These are phyloP conservation scores for Euplexia lucipara DNA, from an alignment of 2,888 invertebrate genomes.

Conservation along the genomic window DNA sequence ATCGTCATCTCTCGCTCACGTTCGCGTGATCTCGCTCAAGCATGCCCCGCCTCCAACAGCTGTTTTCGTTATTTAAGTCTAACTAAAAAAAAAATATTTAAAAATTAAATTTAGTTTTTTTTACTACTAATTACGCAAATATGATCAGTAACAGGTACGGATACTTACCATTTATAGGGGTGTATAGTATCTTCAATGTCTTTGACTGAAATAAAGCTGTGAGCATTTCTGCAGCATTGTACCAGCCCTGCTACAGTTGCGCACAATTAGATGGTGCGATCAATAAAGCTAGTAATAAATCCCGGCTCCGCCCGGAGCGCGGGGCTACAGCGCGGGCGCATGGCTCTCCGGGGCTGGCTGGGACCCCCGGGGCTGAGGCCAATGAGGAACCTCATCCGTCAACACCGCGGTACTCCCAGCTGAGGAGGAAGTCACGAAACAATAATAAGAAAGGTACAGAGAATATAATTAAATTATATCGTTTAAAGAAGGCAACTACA, in stretches of 20 bases:
- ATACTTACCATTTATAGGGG: too few species aligned
- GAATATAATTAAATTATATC: slow-evolving; percentile 29
- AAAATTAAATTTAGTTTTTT: too few species aligned
- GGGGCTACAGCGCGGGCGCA: not conserved
- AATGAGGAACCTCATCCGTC: slow-evolving; percentile 48
- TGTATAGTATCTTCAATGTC: too few species aligned
- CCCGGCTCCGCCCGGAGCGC: slow-evolving; percentile 9
- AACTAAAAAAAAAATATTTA: too few species aligned
- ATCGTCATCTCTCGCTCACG: too few species aligned
- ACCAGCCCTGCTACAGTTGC: slow-evolving; percentile 39
- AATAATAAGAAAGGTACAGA: slow-evolving; percentile 17
- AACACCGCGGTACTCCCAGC: slow-evolving; percentile 18
- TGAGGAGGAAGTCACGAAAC: slow-evolving; percentile 47
- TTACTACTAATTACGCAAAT: too few species aligned
- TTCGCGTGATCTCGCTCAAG: too few species aligned
- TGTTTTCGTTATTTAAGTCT: too few species aligned
- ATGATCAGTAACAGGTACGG: too few species aligned
- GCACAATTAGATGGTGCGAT: slow-evolving; percentile 56
- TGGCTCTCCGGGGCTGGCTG: slow-evolving; percentile 9
- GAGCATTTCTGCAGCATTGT: not conserved
- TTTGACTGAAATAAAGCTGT: not conserved
- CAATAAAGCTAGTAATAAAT: slow-evolving; percentile 58
- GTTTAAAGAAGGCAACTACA: not conserved
- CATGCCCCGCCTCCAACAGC: too few species aligned
- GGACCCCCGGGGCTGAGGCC: slow-evolving; percentile 46